These are phyloP conservation scores for Phalera bucephala DNA, from an alignment of 2,888 invertebrate genomes.

Conservation along the genomic window DNA sequence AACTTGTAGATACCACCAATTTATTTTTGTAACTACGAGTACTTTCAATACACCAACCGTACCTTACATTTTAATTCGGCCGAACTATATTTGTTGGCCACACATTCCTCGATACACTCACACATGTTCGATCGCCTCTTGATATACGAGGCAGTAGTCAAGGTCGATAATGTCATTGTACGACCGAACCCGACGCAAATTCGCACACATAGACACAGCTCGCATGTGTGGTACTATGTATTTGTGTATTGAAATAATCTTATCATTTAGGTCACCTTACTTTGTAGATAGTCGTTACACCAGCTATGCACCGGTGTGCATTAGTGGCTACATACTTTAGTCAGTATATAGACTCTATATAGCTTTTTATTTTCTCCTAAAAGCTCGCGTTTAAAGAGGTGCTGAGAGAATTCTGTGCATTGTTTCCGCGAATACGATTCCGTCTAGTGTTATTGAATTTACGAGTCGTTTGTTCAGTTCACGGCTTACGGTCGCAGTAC, in stretches of 20 bases:
- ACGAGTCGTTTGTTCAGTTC: slow-evolving; percentile 7
- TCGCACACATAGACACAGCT: slow-evolving; percentile 47
- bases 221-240: slow-evolving; percentile 43
- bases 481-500: slow-evolving; percentile 25
- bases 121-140: slow-evolving; percentile 40
- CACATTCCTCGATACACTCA: slow-evolving; percentile 49
- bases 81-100: slow-evolving; percentile 55
- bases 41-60: slow-evolving; percentile 7
- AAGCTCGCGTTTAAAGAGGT: neutral
- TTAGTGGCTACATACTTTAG: neutral
- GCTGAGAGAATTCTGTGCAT: slow-evolving; percentile 1
- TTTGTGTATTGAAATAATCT: slow-evolving; percentile 75
- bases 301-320: slow-evolving; percentile 33
- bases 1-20: slow-evolving; percentile 8
- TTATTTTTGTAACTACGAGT: slow-evolving; percentile 13
- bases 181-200: slow-evolving; percentile 65
- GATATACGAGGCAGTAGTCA: slow-evolving; percentile 74
- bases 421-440: slow-evolving; percentile 4
- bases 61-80: slow-evolving; percentile 28
- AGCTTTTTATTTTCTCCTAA: neutral
- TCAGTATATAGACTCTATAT: neutral
- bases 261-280: slow-evolving; percentile 83
- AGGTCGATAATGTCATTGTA: slow-evolving; percentile 82
- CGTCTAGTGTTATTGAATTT: slow-evolving; percentile 10
- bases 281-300: slow-evolving; percentile 67